Evolutionary conservation across 2,113 vertebrate species (phyloP).

Genomic region (Taurulus bubalis): DNA sequence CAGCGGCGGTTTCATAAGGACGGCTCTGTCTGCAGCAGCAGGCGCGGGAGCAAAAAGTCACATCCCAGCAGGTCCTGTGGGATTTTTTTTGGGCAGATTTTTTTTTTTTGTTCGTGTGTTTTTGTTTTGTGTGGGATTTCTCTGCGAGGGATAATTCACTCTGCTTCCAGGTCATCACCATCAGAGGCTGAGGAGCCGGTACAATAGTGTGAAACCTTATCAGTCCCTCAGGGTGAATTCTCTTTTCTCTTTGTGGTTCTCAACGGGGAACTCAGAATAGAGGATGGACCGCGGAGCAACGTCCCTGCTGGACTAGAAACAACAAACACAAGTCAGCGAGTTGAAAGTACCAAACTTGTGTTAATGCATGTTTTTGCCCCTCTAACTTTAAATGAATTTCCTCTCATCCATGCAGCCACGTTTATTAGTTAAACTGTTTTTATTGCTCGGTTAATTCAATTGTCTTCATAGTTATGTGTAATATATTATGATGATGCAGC

Average conservation of each 20-base stretch:
- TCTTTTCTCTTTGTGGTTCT: neutral
- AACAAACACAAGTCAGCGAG: neutral
- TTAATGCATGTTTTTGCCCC: neutral
- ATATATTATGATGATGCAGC: neutral
- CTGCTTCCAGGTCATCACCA: conserved; percentile 28
- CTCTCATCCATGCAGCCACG: neutral
- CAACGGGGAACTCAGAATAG: neutral
- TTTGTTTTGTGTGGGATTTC: neutral
- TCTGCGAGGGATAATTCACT: conserved; percentile 14
- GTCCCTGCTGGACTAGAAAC: neutral
- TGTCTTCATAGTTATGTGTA: neutral
- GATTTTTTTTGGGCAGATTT: neutral
- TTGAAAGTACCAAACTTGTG: neutral
- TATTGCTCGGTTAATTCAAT: too few species aligned
- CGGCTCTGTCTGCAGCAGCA: conserved; percentile 2
- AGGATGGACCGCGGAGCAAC: neutral
- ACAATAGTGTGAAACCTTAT: conserved; percentile 21
- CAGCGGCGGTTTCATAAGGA: conserved; percentile 7
- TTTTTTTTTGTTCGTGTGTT: neutral
- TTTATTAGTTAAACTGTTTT: neutral
- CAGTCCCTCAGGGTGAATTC: neutral
- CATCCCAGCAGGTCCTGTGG: neutral
- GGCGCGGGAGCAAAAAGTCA: neutral
- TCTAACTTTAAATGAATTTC: neutral
- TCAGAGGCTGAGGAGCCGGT: conserved; percentile 19